phyloP scores from a whole-genome alignment of 2,113 vertebrate genomes.

The Trogon surrucura region DNA sequence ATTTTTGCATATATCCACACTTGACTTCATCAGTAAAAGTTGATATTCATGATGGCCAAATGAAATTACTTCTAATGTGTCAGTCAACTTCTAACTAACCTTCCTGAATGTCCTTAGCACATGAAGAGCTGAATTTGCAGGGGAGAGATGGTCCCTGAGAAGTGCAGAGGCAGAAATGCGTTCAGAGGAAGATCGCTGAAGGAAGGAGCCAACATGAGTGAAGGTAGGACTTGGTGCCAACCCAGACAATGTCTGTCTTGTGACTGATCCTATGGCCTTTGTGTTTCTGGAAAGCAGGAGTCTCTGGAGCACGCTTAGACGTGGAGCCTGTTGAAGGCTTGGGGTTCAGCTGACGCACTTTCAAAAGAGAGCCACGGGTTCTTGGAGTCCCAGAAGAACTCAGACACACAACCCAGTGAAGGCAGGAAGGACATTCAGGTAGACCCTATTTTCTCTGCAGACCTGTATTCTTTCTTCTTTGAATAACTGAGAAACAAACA shows the following conservation, averaged over 20 bases:
- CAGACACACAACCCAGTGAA: background rate
- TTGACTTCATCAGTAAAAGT: background rate
- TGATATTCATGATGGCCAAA: background rate
- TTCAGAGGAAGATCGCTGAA: background rate
- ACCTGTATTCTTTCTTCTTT: background rate
- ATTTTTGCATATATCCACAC: background rate
- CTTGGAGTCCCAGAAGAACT: background rate
- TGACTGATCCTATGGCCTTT: background rate
- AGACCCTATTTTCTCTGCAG: background rate
- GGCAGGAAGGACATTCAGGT: background rate
- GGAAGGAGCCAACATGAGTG: background rate
- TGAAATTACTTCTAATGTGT: background rate
- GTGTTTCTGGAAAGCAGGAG: background rate
- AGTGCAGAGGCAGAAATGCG: background rate
- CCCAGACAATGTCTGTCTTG: background rate
- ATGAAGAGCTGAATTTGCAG: fast-evolving
- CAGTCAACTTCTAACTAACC: background rate
- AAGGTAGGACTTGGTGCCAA: background rate
- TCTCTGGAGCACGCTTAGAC: fast-evolving
- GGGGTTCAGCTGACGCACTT: background rate
- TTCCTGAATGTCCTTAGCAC: background rate
- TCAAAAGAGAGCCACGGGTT: background rate
- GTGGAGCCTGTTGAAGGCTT: background rate
- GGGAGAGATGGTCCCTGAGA: background rate
- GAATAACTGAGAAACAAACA: background rate